Base-by-base conservation (phyloP, 2,888 invertebrate genomes). In the Oxycera nigricornis region DNA sequence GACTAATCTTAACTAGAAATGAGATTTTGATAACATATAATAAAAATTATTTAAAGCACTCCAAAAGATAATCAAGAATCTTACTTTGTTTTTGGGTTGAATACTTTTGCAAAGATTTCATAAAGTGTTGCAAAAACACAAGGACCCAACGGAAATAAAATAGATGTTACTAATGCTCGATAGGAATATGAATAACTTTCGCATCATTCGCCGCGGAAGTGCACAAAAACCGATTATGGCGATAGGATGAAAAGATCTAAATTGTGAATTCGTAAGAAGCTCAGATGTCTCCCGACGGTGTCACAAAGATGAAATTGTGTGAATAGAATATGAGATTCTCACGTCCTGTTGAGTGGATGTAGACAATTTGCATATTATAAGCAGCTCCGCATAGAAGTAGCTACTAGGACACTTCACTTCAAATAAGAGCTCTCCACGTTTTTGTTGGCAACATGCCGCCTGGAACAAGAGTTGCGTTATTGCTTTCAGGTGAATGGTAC, bases 251-350 rank as follows among this genome's bases (percentile, higher is more conserved):
- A 55, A 4, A 24, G 20, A 55, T 55, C 6, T 22, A 6, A 11
- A 24, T 24, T 20, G 17, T 55, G 24, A 55, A 55, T 22, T 55
- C 24, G 24, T 9, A 55, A 22, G n/a, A 55, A 20, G 24, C n/a
- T 55, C 67, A 50, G 22, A 52, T 70, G 31, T 55, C 22, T 70
- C 70, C 70, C 70, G 30, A 70, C 17, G 55, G 70, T 55, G 52
- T 70, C 70, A 70, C 70, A 70, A 70, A 35, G 26, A 55, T 70
- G 46, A 70, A 55, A 52, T 70, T 70, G 55, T 70, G 70, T 70
- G 70, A 70, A 70, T 70, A 20, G 70, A 70, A 70, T 70, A 70
- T 70, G 11, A 70, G 70, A 70, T 70, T 55, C 55, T n/a, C 35
- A 39, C 14, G 39, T 52, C 30, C 55, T 46, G 24, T n/a, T 41